Conservation (phyloP, 2,888 invertebrate genomes). For the Caenorhabditis virilis region DNA sequence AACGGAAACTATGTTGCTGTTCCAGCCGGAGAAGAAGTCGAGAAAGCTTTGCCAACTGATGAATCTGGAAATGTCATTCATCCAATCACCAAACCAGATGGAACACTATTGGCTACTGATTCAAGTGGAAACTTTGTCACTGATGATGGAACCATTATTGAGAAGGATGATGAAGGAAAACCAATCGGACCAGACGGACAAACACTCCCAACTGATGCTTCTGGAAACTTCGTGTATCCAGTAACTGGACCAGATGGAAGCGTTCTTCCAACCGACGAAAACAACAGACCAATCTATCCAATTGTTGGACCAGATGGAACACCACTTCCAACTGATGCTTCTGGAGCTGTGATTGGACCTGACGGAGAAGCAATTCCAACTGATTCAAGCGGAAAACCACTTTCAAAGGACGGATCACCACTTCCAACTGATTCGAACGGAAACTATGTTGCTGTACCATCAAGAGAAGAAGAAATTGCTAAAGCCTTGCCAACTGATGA, state of each 20-base stretch:
- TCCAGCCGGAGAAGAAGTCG: conserved; percentile 1
- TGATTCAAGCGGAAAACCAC: conserved; percentile 37
- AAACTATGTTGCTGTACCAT: conserved; percentile 8
- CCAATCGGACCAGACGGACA: conserved; percentile 26
- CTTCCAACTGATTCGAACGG: conserved; percentile 34
- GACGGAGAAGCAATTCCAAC: conserved; percentile 48
- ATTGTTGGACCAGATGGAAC: conserved; percentile 32
- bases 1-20: conserved; percentile 6
- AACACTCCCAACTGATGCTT: conserved; percentile 39
- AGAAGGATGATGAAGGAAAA: conserved; percentile 14
- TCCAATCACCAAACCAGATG: conserved; percentile 11
- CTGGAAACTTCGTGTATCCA: conserved; percentile 28
- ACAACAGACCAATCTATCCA: conserved; percentile 20
- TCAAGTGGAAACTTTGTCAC: conserved; percentile 20
- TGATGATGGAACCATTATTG: conserved; percentile 24
- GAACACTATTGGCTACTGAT: conserved; percentile 30
- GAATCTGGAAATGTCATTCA: conserved; percentile 8
- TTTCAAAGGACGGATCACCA: conserved; percentile 20
- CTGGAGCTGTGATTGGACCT: conserved; percentile 30
- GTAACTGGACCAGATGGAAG: conserved; percentile 27
- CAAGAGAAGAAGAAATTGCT: not conserved
- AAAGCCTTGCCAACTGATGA: conserved; percentile 27
- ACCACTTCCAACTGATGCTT: conserved; percentile 39
- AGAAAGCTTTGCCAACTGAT: conserved; percentile 1
- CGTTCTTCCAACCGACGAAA: conserved; percentile 17